phyloP scores from a whole-genome alignment of 1,140 invertebrate species.

The Neodiprion lecontei region DNA sequence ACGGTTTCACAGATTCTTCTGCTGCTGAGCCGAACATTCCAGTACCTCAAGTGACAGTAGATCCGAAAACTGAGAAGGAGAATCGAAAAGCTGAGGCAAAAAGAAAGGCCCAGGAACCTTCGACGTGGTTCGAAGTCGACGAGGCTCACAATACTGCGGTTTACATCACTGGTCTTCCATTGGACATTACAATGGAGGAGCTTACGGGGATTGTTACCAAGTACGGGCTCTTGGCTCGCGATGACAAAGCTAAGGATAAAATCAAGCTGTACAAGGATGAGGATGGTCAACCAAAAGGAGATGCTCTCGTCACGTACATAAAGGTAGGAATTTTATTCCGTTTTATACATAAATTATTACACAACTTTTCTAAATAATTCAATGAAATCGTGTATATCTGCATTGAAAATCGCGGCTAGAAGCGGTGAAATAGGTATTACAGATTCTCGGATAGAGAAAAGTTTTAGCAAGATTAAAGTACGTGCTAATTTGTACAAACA shows the following conservation, averaged over 20 bases:
- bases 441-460: too few relatives aligned
- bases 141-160: slow-evolving; percentile 96
- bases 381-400: not conserved
- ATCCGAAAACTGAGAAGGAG: slow-evolving; percentile 30
- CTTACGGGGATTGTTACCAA: slow-evolving; percentile 93
- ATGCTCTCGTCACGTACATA: slow-evolving; percentile 96
- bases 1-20: slow-evolving; percentile 74
- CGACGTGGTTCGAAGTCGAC: slow-evolving; percentile 93
- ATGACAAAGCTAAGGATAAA: slow-evolving; percentile 87
- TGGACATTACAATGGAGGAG: slow-evolving; percentile 88
- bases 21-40: slow-evolving; percentile 43
- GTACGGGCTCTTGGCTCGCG: slow-evolving; percentile 94
- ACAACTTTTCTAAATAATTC: too few relatives aligned
- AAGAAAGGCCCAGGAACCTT: slow-evolving; percentile 50
- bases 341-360: not conserved
- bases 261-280: slow-evolving; percentile 92
- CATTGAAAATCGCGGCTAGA: not conserved
- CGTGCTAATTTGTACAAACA: too few relatives aligned
- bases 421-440: not conserved
- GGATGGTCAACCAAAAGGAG: slow-evolving; percentile 90
- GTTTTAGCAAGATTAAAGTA: too few relatives aligned
- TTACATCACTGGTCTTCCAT: slow-evolving; percentile 93
- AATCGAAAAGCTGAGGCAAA: slow-evolving; percentile 49
- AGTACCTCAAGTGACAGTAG: slow-evolving; percentile 27
- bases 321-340: slow-evolving; percentile 68